Conservation (phyloP, 2,113 vertebrate genomes). For the Rhea pennata region DNA sequence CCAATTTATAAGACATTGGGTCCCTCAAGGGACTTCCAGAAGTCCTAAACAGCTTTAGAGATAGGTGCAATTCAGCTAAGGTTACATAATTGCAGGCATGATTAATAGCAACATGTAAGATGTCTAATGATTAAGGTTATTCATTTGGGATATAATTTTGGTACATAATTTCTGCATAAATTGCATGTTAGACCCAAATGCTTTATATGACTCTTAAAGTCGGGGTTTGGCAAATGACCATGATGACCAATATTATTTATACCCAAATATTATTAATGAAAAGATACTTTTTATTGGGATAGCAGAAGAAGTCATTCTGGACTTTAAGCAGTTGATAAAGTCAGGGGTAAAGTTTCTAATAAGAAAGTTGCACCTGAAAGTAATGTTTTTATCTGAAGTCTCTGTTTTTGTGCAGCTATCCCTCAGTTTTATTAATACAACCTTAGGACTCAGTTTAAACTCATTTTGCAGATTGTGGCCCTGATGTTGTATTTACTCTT, state of each 20-base stretch:
- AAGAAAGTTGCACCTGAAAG: not conserved
- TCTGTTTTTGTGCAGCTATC: not conserved
- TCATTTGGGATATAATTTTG: not conserved
- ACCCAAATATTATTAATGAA: not conserved
- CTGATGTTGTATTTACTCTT: not conserved
- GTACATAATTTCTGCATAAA: not conserved
- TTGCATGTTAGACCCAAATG: not conserved
- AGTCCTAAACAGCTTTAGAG: slow-evolving; percentile 2
- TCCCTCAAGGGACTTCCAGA: not conserved
- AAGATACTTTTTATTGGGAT: not conserved
- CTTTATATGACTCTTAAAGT: not conserved
- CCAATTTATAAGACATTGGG: not conserved
- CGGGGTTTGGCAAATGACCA: not conserved
- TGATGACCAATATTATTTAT: not conserved
- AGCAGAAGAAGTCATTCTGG: not conserved
- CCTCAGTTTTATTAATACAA: not conserved
- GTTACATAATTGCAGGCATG: not conserved
- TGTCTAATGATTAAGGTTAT: not conserved
- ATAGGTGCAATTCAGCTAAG: not conserved
- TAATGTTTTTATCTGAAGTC: not conserved
- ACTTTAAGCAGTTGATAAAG: not conserved
- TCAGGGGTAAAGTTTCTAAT: not conserved
- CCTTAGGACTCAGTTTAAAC: not conserved
- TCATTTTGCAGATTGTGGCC: not conserved
- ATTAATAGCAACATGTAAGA: not conserved